phyloP scores from a whole-genome alignment of 2,888 invertebrate species.

The Cephus pulcher region DNA sequence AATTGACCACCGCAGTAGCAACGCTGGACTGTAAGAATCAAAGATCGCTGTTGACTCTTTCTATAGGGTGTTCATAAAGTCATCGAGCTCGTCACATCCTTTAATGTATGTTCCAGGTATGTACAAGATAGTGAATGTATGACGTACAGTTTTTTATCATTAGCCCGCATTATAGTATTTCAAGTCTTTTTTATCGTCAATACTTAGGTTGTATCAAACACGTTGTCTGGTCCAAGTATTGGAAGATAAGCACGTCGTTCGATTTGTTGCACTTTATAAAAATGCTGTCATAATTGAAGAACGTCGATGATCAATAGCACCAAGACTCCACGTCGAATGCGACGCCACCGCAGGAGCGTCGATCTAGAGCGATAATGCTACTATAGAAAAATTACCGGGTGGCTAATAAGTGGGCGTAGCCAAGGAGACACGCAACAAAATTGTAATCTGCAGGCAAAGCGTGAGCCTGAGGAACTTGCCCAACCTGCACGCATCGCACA shows the following conservation, averaged over 20 bases:
- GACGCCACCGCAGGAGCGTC: neutral
- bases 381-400: constrained; percentile 49
- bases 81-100: neutral
- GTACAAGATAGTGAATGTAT: too few species aligned
- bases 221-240: too few species aligned
- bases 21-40: constrained; percentile 3
- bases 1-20: constrained; percentile 54
- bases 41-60: constrained; percentile 13
- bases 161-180: neutral
- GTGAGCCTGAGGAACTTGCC: constrained; percentile 34
- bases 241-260: neutral
- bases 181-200: too few species aligned
- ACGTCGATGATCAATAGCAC: neutral
- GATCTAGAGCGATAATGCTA: constrained; percentile 51
- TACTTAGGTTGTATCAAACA: too few species aligned
- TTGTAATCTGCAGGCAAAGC: constrained; percentile 47
- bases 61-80: constrained; percentile 50
- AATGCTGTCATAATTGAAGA: neutral
- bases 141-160: neutral
- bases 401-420: constrained; percentile 54
- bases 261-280: constrained; percentile 1
- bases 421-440: constrained; percentile 57
- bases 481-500: constrained; percentile 37
- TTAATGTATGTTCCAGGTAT: too few species aligned
- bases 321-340: neutral